phyloP scores from a whole-genome alignment of 1,140 invertebrate species.

The Teleopsis dalmanni region DNA sequence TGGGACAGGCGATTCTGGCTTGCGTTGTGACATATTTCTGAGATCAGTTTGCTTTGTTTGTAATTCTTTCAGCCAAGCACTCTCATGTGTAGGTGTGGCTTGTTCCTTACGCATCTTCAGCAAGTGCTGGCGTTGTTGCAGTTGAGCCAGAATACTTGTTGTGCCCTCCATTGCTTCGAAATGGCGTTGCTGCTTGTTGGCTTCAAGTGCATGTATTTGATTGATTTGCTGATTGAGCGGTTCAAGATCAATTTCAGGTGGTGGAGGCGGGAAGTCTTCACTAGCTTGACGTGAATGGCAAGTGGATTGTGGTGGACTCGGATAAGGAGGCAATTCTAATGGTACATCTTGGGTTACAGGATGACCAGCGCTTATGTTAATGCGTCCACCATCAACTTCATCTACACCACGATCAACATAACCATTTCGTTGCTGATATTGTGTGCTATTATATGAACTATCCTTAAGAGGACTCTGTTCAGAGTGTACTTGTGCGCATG shows the following conservation, averaged over 20 bases:
- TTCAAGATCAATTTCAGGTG: slow-evolving; percentile 63
- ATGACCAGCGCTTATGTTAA: slow-evolving; percentile 11
- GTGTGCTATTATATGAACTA: slow-evolving; percentile 23
- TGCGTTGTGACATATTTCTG: slow-evolving; percentile 15
- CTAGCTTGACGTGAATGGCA: slow-evolving; percentile 76
- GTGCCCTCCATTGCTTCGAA: slow-evolving; percentile 34
- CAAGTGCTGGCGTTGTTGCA: slow-evolving; percentile 53
- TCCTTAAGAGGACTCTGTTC: slow-evolving; percentile 62
- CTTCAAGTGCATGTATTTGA: slow-evolving; percentile 43
- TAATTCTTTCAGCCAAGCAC: slow-evolving; percentile 65
- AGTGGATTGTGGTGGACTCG: slow-evolving; percentile 62
- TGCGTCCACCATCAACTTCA: slow-evolving; percentile 49
- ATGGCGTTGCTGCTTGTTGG: slow-evolving; percentile 36
- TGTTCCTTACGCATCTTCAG: slow-evolving; percentile 63
- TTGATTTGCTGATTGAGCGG: slow-evolving; percentile 51
- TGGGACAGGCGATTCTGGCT: slow-evolving; percentile 19
- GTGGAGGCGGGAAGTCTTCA: slow-evolving; percentile 82
- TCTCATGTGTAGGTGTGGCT: slow-evolving; percentile 21
- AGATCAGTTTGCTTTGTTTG: slow-evolving; percentile 59
- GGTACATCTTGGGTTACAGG: slow-evolving; percentile 21
- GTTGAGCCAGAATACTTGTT: slow-evolving; percentile 58
- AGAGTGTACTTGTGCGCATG: slow-evolving; percentile 68
- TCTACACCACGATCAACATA: slow-evolving; percentile 27
- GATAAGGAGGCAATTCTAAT: slow-evolving; percentile 68
- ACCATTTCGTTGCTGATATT: slow-evolving; percentile 3